Evolutionary conservation across 2,113 vertebrate species (phyloP).

Genomic region (Planiliza haematocheilus): DNA sequence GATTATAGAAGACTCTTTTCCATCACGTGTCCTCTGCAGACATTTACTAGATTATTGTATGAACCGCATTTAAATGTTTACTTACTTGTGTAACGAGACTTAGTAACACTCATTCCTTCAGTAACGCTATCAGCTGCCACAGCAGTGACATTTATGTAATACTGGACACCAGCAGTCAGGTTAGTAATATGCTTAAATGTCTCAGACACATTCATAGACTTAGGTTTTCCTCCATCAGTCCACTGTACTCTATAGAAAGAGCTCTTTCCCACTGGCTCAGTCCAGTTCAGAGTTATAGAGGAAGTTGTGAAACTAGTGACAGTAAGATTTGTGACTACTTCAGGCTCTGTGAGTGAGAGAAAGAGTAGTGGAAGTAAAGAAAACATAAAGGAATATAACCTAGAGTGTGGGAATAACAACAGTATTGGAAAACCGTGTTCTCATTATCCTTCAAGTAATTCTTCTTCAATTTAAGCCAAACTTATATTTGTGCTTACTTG

Average conservation of each 20-base stretch:
- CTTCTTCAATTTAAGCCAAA: too few species aligned
- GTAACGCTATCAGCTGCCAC: neutral
- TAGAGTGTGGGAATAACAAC: too few species aligned
- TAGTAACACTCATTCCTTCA: neutral
- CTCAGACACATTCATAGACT: neutral
- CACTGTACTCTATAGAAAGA: neutral
- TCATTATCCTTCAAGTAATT: too few species aligned
- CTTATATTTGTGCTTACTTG: conserved; percentile 28
- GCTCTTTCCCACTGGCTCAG: neutral
- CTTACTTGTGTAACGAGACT: neutral
- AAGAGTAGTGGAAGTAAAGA: too few species aligned
- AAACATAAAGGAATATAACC: too few species aligned
- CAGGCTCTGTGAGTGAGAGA: conserved; percentile 41
- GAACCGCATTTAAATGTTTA: neutral
- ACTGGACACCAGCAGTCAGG: conserved; percentile 43
- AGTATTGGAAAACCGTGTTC: too few species aligned
- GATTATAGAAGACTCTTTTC: too few species aligned
- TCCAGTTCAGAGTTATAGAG: neutral
- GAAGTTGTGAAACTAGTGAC: neutral
- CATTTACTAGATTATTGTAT: too few species aligned
- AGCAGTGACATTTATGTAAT: neutral
- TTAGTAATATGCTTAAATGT: neutral
- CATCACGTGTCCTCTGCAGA: too few species aligned
- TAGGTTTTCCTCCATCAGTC: neutral
- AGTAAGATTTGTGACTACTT: neutral